Base-by-base conservation (phyloP, 2,888 invertebrate species). In the Mylabris sibirica region DNA sequence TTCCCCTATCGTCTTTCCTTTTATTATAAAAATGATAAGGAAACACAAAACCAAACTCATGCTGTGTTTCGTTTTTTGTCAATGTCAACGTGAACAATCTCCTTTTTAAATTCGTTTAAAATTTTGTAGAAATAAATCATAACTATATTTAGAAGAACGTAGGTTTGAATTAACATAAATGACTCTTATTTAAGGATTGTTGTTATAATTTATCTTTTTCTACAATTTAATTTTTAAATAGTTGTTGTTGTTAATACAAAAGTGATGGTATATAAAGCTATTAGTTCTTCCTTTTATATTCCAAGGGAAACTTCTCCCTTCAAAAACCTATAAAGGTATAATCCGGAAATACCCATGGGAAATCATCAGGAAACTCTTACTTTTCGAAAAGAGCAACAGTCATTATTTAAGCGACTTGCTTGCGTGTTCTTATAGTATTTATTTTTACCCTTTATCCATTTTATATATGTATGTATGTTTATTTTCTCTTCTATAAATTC, bases 321-420 rank as follows among this genome's bases (percentile, higher is more conserved):
- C 11, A 9, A 49, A 49, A 4, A 49, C n/a, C 2, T 35, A 35
- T 9, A 14, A 14, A 38, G n/a, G 17, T 49, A 20, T 49, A 49
- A 49, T 49, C 49, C 49, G 20, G 20, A 49, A 49, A 49, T 49
- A 11, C 76, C 69, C 74, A 12, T 34, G 76, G 74, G 76, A 76
- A 76, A 76, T 76, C 74, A 76, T 64, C 60, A 63, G 70, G 73
- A 72, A 74, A 60, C 57, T 71, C 70, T 65, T 66, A 68, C 72
- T 64, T 49, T 49, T 64, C 71, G 65, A 74, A 49, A 74, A 73
- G 76, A 72, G 69, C 74, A 74, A 71, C 68, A 65, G 69, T 72
- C 73, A 71, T 74, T 75, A 73, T 49, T 49, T 49, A 49, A 49
- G 49, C 44, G 2, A 9, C 3, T 49, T 49, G 49, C 49, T 20